Evolutionary conservation across 2,888 invertebrate genomes (phyloP).

Genomic region (Muschampia plurimacula): DNA sequence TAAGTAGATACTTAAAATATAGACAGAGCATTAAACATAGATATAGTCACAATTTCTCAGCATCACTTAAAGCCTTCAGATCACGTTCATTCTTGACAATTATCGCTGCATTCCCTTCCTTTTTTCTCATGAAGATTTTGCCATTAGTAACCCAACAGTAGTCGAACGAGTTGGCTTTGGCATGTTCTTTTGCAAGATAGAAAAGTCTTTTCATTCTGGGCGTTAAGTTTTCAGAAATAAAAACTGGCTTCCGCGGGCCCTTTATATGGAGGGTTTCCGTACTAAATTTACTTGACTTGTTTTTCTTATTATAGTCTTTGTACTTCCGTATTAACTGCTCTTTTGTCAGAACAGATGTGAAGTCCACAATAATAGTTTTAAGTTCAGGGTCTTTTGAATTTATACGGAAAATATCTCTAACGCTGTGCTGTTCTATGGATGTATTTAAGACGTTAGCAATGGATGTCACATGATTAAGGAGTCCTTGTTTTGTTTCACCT

Average conservation of each 20-base stretch:
- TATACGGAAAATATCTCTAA: neutral
- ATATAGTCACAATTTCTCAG: neutral
- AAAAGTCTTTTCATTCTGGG: neutral
- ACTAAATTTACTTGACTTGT: neutral
- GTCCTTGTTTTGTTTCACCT: neutral
- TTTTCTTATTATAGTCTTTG: constrained; percentile 2
- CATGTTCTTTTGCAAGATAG: neutral
- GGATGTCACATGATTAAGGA: neutral
- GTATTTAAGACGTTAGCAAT: neutral
- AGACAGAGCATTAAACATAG: neutral
- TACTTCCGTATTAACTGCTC: constrained; percentile 5
- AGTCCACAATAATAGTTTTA: neutral
- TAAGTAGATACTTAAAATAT: neutral
- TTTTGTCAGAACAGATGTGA: constrained; percentile 1
- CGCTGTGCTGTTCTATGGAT: neutral
- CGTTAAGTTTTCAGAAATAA: neutral
- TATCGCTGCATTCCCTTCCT: neutral
- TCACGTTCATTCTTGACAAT: neutral
- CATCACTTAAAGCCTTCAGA: neutral
- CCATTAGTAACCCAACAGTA: neutral
- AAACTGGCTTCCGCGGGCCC: neutral
- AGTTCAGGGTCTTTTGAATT: neutral
- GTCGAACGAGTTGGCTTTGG: neutral
- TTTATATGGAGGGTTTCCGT: neutral
- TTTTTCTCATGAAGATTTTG: neutral